Evolutionary conservation across 2,797 vertebrate species (phyloP), one percentile per base, ranked within the genome.

Genomic region (Protosalanx chinensis): DNA sequence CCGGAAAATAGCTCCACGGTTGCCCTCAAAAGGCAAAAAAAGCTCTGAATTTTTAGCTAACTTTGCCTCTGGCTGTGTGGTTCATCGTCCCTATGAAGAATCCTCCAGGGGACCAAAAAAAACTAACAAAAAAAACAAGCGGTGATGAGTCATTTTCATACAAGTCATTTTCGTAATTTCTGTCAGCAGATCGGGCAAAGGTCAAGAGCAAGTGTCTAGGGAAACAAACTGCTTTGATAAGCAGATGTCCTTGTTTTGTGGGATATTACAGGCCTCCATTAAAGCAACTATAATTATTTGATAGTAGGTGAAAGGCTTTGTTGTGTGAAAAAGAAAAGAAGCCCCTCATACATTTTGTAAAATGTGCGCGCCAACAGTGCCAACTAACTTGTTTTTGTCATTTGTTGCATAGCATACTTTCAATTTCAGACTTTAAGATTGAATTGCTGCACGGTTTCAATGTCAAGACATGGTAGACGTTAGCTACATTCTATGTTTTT

Each of bases 351-450:
- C 53, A 16, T 13, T 64, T 71, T 49, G 10, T 76, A 74, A 56
- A 27, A 70, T 10, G 57, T 63, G 35, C 64, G 32, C 64, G 67
- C 46, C 46, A 49, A 71, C 86, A 87, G 84, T 87, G 88, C 74
- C 87, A 88, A 87, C 83, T 30, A 86, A 85, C 83, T 89, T 77
- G 18, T 65, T 8, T 20, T 71, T 62, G 30, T 62, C 6, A 41
- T 23, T 60, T 46, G 64, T 53, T 46, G 29, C 30, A 60, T 20
- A 46, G 60, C 71, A n/a, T 62, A 74, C 46, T 69, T 57, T 70
- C 57, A 60, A 58, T 1, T 16, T 77, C 56, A 74, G n/a, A 58
- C 67, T 68, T 68, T 27, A 8, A 46, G 8, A 46, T 46, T 46
- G 10, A 12, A 68, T 33, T 20, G 67, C 67, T 53, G 59, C 8